Percentiles rank a stretch among this genome's conserved stretches.
These are phyloP conservation scores for Oreochromis grahami DNA, from an alignment of 2,797 vertebrate genomes.

Conservation along the genomic window DNA sequence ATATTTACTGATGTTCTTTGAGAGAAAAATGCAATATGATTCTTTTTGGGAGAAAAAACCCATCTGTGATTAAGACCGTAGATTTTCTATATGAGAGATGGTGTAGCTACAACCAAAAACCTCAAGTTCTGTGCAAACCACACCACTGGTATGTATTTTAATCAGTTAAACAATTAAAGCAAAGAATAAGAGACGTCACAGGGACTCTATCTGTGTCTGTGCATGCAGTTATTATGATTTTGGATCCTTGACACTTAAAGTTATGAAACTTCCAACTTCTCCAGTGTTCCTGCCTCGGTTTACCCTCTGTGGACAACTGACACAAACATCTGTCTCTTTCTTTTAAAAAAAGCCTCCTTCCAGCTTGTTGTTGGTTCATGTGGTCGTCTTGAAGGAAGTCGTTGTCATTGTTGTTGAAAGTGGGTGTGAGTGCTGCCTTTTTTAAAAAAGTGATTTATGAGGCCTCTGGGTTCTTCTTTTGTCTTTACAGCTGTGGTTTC, in stretches of 20 bases:
- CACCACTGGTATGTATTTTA: background rate
- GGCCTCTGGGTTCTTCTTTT: slow-evolving; percentile 42
- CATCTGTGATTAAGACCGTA: no score
- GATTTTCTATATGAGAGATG: no score
- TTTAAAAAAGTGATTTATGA: slow-evolving; percentile 51
- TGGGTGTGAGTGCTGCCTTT: slow-evolving; percentile 33
- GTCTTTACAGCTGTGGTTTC: slow-evolving; percentile 50
- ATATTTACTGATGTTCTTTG: background rate
- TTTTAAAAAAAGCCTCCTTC: background rate
- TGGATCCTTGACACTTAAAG: background rate
- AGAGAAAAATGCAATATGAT: background rate
- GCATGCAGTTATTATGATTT: background rate
- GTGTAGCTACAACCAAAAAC: background rate
- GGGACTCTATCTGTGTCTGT: background rate
- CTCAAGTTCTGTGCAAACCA: background rate
- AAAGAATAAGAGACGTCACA: background rate
- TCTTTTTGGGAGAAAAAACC: no score
- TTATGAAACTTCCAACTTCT: background rate
- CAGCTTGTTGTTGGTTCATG: slow-evolving; percentile 20
- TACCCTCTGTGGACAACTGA: background rate
- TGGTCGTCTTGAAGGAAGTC: slow-evolving; percentile 39
- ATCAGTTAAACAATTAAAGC: background rate
- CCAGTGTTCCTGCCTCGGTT: background rate
- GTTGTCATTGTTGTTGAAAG: slow-evolving; percentile 27
- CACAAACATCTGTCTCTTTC: slow-evolving; percentile 16